Conservation (phyloP, 2,888 invertebrate genomes). For the Adelognathus sp. region DNA sequence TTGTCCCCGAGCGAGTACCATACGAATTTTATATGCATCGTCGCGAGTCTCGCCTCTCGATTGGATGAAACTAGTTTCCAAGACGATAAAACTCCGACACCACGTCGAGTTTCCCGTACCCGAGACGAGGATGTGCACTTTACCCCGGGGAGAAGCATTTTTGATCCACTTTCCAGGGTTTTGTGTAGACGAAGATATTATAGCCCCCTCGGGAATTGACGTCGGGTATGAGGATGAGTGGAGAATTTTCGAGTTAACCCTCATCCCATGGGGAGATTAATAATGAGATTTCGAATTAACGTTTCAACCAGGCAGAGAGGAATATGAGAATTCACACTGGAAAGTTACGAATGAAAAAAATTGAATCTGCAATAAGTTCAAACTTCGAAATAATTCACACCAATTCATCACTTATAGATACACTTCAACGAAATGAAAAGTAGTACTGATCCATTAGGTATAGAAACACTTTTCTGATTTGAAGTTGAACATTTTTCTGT, state of each 20-base stretch:
- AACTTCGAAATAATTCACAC: background rate
- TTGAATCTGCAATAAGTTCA: background rate
- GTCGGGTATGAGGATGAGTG: background rate
- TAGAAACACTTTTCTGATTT: too few relatives aligned
- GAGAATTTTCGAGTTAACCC: background rate
- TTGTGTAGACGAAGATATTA: background rate
- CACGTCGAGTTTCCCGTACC: constrained; percentile 8
- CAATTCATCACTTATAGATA: too few relatives aligned
- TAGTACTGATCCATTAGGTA: too few relatives aligned
- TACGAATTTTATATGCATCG: constrained; percentile 63
- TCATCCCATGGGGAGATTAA: background rate
- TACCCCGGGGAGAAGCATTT: background rate
- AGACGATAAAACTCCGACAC: constrained; percentile 54
- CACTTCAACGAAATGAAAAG: too few relatives aligned
- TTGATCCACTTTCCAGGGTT: background rate
- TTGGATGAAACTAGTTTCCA: constrained; percentile 53
- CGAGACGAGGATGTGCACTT: background rate
- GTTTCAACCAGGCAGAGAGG: background rate
- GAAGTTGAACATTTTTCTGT: too few relatives aligned
- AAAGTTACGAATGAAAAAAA: background rate
- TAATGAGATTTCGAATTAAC: background rate
- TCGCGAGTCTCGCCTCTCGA: constrained; percentile 1
- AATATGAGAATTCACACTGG: background rate
- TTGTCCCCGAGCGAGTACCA: constrained; percentile 31
- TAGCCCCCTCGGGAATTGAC: background rate